phyloP scores from a whole-genome alignment of 2,113 vertebrate genomes.

The Salvelinus sp. region DNA sequence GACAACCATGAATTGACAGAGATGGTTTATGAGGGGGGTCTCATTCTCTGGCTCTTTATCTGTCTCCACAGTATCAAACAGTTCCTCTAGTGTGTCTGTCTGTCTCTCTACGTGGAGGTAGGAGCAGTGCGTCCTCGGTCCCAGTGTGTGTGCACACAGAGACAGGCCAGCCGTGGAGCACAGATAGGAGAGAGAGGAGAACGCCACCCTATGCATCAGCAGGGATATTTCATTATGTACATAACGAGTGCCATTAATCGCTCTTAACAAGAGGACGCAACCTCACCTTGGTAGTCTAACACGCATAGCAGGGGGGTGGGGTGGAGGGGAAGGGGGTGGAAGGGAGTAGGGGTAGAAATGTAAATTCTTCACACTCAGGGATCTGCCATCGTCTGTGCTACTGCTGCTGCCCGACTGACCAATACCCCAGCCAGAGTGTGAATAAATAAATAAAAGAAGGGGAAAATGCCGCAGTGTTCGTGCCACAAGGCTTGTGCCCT shows the following conservation, averaged over 20 bases:
- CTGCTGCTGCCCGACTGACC: conserved; percentile 45
- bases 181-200: conserved; percentile 29
- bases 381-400: conserved; percentile 57
- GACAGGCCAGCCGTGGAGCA: conserved; percentile 13
- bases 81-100: conserved; percentile 23
- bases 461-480: conserved; percentile 59
- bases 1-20: conserved; percentile 44
- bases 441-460: conserved; percentile 54
- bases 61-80: conserved; percentile 57
- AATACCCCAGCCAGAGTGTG: conserved; percentile 43
- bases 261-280: conserved; percentile 79
- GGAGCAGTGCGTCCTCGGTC: conserved; percentile 42
- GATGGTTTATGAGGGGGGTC: conserved; percentile 9
- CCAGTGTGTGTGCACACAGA: conserved; percentile 6
- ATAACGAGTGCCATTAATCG: conserved; percentile 78
- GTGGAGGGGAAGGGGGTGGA: neutral
- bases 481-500: conserved; percentile 73
- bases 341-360: conserved; percentile 59
- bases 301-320: conserved; percentile 53
- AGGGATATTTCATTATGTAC: conserved; percentile 78
- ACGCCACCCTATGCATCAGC: conserved; percentile 69
- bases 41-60: neutral
- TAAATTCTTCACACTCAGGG: conserved; percentile 69
- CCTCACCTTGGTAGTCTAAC: conserved; percentile 76
- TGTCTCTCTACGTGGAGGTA: conserved; percentile 54